Percentiles rank a stretch among this genome's conserved stretches.
These are phyloP conservation scores for Cisticola juncidis DNA, from an alignment of 2,113 vertebrate genomes.

Conservation along the genomic window DNA sequence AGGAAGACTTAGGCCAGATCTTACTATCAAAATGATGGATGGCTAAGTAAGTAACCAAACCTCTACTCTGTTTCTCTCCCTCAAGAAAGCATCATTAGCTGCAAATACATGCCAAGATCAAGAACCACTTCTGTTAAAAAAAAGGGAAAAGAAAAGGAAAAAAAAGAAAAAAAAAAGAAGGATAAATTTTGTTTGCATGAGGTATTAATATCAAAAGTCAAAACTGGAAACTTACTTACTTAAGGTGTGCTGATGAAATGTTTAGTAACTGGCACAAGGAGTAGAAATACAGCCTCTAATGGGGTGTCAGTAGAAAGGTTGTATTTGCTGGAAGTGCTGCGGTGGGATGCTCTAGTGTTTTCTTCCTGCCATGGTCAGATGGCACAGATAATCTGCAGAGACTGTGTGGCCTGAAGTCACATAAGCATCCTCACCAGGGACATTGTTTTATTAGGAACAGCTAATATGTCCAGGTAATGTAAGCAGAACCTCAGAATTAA, in stretches of 20 bases:
- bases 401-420: not conserved
- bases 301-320: not conserved
- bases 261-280: not conserved
- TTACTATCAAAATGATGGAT: constrained; percentile 45
- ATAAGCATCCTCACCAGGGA: not conserved
- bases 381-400: not conserved
- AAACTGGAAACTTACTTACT: not conserved
- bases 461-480: not conserved
- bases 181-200: not conserved
- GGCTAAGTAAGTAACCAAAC: not conserved
- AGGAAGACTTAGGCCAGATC: constrained; percentile 4
- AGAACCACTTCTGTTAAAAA: not conserved
- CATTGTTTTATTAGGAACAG: not conserved
- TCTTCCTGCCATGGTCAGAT: not conserved
- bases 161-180: no score
- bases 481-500: not conserved
- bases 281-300: not conserved
- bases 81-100: constrained; percentile 1
- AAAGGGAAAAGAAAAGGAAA: not conserved
- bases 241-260: not conserved
- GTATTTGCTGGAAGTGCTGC: not conserved
- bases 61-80: not conserved
- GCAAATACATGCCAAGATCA: not conserved
- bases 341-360: not conserved
- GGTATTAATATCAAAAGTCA: not conserved